phyloP scores from a whole-genome alignment of 1,140 invertebrate genomes.

The Drosophila hydei region DNA sequence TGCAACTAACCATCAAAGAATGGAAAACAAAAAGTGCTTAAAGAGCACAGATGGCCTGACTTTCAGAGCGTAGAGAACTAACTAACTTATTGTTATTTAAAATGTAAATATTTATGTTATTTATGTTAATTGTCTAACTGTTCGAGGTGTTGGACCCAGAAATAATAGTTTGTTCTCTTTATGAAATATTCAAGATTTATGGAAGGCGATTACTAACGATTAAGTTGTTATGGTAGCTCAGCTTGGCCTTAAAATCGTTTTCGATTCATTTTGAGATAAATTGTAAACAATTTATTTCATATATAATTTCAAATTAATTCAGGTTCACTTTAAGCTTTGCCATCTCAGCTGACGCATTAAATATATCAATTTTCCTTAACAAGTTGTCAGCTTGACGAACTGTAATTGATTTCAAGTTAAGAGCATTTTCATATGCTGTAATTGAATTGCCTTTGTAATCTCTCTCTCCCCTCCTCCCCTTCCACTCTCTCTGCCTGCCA shows the following conservation, averaged over 20 bases:
- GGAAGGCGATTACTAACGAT: not conserved
- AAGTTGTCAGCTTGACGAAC: conserved; percentile 13
- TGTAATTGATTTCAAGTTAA: conserved; percentile 20
- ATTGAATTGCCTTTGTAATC: conserved; percentile 38
- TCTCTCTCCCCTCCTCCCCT: conserved; percentile 1
- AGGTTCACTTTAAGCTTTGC: not conserved
- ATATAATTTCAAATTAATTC: not conserved
- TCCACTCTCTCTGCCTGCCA: not conserved
- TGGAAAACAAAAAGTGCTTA: not conserved
- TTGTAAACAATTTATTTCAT: too few relatives aligned
- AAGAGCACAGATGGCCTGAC: not conserved
- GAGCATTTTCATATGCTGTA: conserved; percentile 18
- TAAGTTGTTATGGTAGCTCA: not conserved
- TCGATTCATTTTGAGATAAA: not conserved
- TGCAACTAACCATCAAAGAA: too few relatives aligned
- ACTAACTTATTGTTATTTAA: not conserved
- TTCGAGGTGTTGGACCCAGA: conserved; percentile 6
- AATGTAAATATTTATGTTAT: conserved; percentile 14
- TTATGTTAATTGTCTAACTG: conserved; percentile 7
- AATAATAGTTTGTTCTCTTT: not conserved
- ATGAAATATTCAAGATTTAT: not conserved
- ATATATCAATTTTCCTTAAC: not conserved
- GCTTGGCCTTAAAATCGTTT: not conserved
- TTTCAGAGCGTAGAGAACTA: conserved; percentile 6
- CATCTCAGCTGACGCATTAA: too few relatives aligned